Percentiles rank a stretch among this genome's conserved stretches.
Evolutionary conservation across 2,797 vertebrate genomes (phyloP).

Genomic region (Chelonia mydas): DNA sequence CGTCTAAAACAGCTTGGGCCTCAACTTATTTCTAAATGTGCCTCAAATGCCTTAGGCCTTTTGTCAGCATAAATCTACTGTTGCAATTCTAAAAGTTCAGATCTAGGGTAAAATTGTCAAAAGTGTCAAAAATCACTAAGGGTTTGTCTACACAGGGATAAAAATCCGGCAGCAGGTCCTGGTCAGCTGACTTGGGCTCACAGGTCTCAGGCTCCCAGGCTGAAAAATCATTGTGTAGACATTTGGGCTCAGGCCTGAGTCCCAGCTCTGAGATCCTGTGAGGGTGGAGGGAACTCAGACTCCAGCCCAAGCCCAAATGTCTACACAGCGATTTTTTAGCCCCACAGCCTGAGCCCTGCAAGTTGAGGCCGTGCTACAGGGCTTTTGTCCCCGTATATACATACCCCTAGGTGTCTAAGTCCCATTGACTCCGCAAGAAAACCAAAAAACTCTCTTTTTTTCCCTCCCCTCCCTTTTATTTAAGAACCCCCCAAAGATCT

Average conservation of each 20-base stretch:
- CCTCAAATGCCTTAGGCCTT: neutral
- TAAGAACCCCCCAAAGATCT: neutral
- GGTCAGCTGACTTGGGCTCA: neutral
- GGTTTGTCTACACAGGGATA: neutral
- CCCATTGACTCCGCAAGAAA: neutral
- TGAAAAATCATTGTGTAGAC: neutral
- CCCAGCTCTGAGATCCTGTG: neutral
- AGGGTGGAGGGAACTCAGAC: too few relatives aligned
- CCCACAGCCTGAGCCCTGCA: neutral
- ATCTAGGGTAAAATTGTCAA: neutral
- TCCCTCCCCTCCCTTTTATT: neutral
- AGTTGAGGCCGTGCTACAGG: neutral
- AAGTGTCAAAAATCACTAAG: too few relatives aligned
- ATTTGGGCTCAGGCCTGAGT: neutral
- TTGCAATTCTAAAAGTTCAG: neutral
- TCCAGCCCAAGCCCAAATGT: neutral
- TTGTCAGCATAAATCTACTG: accelerated
- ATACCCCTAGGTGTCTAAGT: neutral
- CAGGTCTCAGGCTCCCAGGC: neutral
- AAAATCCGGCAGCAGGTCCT: neutral
- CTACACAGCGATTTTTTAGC: neutral
- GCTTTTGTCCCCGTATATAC: neutral
- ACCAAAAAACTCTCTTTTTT: neutral
- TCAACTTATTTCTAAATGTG: neutral
- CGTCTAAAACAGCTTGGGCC: accelerated